These are phyloP conservation scores for Odocoileus hemionus DNA, from an alignment of 2,113 vertebrate genomes.

Conservation along the genomic window DNA sequence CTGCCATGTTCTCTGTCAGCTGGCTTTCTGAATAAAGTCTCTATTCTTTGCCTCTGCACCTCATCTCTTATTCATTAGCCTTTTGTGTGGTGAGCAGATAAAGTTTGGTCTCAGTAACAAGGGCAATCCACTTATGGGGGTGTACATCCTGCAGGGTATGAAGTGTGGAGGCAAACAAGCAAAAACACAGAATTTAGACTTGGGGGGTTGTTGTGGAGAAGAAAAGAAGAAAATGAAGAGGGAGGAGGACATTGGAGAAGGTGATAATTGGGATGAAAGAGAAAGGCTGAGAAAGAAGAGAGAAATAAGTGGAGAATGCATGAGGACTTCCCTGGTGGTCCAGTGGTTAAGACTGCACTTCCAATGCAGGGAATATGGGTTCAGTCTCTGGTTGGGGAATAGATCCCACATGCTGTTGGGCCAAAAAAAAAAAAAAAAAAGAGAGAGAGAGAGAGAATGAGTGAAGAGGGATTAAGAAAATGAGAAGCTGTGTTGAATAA, in stretches of 20 bases:
- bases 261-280: not conserved
- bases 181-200: not conserved
- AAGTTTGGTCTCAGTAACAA: not conserved
- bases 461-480: not conserved
- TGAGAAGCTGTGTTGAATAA: not conserved
- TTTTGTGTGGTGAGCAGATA: not conserved
- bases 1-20: not conserved
- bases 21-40: not conserved
- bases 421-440: not conserved
- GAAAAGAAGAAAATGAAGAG: not conserved
- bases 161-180: not conserved
- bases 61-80: not conserved
- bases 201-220: not conserved
- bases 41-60: not conserved
- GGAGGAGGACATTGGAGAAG: not conserved
- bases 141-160: accelerated
- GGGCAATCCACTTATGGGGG: not conserved
- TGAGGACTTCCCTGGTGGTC: not conserved
- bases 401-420: not conserved
- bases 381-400: not conserved
- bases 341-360: not conserved
- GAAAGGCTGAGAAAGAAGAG: not conserved
- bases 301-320: not conserved
- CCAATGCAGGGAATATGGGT: not conserved
- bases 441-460: not conserved